Percentiles rank a stretch among this genome's conserved stretches.
Conservation (phyloP, 23 tunicate genomes). For the Trididemnum miniatum region DNA sequence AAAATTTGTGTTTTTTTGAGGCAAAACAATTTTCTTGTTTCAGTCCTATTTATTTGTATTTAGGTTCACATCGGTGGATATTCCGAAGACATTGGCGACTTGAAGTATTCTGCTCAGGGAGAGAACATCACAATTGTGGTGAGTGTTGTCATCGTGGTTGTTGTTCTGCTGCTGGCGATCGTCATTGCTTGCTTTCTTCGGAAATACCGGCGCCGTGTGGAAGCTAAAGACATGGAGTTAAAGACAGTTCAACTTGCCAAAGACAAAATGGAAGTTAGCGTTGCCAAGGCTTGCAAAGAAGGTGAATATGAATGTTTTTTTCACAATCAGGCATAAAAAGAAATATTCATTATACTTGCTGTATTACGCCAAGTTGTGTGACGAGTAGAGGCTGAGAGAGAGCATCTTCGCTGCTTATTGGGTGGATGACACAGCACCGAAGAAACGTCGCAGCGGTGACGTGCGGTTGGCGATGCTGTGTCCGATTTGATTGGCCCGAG, state of each 20-base stretch:
- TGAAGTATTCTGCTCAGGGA: constrained; percentile 23
- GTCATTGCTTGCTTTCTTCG: constrained; percentile 15
- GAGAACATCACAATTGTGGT: background rate
- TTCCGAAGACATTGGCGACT: constrained; percentile 42
- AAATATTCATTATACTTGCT: background rate
- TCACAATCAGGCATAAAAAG: too few species aligned
- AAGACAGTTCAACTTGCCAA: constrained; percentile 45
- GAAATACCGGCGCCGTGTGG: constrained; percentile 29
- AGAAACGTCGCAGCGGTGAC: too few species aligned
- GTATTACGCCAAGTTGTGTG: background rate
- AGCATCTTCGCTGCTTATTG: too few species aligned
- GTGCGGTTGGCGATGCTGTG: too few species aligned
- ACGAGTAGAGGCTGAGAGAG: too few species aligned
- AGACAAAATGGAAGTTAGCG: constrained; percentile 71
- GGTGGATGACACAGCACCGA: too few species aligned
- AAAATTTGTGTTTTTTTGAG: too few species aligned
- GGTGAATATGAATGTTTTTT: constrained; percentile 47
- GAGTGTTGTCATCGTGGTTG: constrained; percentile 10
- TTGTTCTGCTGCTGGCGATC: constrained; percentile 18
- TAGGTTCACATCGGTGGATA: constrained; percentile 83
- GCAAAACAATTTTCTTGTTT: too few species aligned
- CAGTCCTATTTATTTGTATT: too few species aligned
- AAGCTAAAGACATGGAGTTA: constrained; percentile 33
- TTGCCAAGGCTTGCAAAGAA: constrained; percentile 87
- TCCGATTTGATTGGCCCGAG: too few species aligned